phyloP scores from a whole-genome alignment of 1,140 invertebrate genomes.

The Daktulosphaira vitifoliae region DNA sequence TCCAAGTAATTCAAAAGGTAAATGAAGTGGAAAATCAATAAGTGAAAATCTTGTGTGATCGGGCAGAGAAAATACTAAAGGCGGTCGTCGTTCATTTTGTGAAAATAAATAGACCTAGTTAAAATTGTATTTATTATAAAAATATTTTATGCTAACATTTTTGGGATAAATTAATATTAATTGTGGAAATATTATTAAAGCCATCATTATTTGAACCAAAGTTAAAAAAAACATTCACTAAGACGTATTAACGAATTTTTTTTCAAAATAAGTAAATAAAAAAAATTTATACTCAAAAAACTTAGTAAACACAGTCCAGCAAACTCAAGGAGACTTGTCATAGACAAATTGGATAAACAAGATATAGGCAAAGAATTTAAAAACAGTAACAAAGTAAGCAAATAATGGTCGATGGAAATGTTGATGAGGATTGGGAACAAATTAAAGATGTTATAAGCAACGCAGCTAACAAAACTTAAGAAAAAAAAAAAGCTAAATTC shows the following conservation, averaged over 20 bases:
- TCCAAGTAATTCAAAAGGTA: conserved; percentile 92
- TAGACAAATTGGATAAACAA: conserved; percentile 2
- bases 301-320: background rate
- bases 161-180: no score
- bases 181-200: no score
- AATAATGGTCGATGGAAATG: background rate
- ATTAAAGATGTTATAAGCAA: background rate
- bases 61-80: conserved; percentile 88
- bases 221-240: background rate
- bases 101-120: conserved; percentile 78
- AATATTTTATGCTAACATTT: no score
- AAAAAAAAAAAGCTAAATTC: background rate
- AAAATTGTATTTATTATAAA: conserved; percentile 35
- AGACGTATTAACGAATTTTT: no score
- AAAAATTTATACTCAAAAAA: background rate
- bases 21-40: conserved; percentile 95
- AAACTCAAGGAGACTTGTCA: background rate
- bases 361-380: background rate
- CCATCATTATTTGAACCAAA: no score
- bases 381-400: conserved; percentile 2
- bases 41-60: conserved; percentile 93
- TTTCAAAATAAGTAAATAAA: background rate
- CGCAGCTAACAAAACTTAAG: conserved; percentile 2
- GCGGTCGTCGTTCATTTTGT: conserved; percentile 65
- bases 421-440: background rate